Conservation (phyloP, 1,140 invertebrate genomes). For the Zaprionus vittiger region DNA sequence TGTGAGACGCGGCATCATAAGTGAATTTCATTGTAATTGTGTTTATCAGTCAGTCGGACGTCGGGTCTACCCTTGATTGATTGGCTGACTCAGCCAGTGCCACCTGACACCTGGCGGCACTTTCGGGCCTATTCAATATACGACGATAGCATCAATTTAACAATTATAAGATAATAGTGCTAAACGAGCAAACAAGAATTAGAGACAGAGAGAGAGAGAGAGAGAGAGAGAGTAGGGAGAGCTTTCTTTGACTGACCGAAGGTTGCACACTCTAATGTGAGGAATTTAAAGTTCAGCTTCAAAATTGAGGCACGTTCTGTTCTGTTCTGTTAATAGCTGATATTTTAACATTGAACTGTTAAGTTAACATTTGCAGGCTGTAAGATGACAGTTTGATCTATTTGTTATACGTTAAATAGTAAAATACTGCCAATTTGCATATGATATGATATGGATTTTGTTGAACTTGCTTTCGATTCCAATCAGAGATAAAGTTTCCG, state of each 20-base stretch:
- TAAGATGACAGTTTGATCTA: too few species aligned
- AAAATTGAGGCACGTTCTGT: too few species aligned
- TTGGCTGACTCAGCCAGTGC: conserved; percentile 14
- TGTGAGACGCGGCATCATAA: not conserved
- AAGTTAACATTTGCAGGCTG: too few species aligned
- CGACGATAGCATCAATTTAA: conserved; percentile 13
- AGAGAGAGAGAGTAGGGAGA: not conserved
- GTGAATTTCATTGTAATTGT: conserved; percentile 12
- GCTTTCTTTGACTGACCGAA: not conserved
- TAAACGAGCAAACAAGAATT: conserved; percentile 8
- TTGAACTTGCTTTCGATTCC: not conserved
- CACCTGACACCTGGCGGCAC: conserved; percentile 45
- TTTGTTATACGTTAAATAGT: too few species aligned
- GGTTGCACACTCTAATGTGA: not conserved
- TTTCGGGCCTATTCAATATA: conserved; percentile 14
- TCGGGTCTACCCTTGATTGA: not conserved
- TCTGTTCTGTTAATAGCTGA: too few species aligned
- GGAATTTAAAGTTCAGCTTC: too few species aligned
- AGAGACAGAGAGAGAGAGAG: too few species aligned
- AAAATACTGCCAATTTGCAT: too few species aligned
- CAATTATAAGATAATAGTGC: conserved; percentile 24
- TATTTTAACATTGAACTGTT: too few species aligned
- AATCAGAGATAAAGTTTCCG: not conserved
- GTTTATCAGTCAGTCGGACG: conserved; percentile 8
- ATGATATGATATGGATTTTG: not conserved